These are phyloP conservation scores for Elgaria multicarinata DNA, from an alignment of 2,113 vertebrate genomes.

Conservation along the genomic window DNA sequence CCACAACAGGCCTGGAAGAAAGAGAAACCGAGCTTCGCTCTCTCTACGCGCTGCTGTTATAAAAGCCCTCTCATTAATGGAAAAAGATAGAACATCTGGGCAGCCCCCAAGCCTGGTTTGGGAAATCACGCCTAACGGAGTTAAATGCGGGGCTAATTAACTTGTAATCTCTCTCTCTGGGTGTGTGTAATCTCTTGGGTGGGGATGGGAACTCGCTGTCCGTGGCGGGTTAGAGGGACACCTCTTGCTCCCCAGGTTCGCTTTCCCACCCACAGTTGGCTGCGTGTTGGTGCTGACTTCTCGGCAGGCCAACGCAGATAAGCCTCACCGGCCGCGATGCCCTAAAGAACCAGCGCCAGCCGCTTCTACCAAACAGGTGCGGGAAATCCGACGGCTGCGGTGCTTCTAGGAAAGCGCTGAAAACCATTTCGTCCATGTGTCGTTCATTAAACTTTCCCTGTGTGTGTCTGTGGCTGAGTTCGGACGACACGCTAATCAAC, in stretches of 20 bases:
- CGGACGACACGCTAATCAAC: too few species aligned
- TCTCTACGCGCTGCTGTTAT: neutral
- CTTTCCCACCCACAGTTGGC: neutral
- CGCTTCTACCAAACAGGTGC: neutral
- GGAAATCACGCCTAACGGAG: slow-evolving; percentile 30
- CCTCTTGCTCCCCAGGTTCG: neutral
- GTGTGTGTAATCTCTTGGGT: too few species aligned
- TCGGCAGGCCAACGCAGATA: neutral
- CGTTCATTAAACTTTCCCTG: slow-evolving; percentile 26
- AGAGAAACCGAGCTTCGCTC: neutral
- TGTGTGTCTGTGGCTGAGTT: too few species aligned
- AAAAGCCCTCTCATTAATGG: slow-evolving; percentile 56
- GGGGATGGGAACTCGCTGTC: neutral
- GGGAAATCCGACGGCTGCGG: rapidly evolving
- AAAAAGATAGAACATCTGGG: slow-evolving; percentile 51
- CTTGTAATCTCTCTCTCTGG: too few species aligned
- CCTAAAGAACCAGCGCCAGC: neutral
- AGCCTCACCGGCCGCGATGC: neutral
- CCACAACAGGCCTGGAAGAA: too few species aligned
- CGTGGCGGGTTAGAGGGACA: neutral
- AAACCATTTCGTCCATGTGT: slow-evolving; percentile 27
- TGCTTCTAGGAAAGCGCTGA: slow-evolving; percentile 7
- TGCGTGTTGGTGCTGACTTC: neutral
- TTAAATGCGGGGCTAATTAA: neutral
- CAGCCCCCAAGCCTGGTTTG: slow-evolving; percentile 11